Conservation (phyloP, 2,113 vertebrate species). For the Oreocharis arfaki region DNA sequence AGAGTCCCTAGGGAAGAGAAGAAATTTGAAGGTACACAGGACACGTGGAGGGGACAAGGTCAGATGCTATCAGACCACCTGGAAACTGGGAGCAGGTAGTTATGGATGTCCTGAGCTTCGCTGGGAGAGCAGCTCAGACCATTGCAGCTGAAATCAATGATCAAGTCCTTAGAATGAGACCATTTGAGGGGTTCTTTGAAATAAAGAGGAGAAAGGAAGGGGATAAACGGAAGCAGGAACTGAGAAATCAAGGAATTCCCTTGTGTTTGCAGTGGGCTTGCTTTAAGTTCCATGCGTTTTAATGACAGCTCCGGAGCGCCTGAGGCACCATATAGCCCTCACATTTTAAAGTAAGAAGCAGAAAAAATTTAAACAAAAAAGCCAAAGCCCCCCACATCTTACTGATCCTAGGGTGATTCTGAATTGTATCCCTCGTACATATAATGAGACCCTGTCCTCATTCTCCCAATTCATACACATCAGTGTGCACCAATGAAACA, state of each 20-base stretch:
- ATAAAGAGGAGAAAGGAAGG: not conserved
- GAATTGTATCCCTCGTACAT: too few species aligned
- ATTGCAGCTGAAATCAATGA: accelerated
- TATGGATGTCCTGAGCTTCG: not conserved
- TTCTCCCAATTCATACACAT: not conserved
- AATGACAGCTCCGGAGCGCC: not conserved
- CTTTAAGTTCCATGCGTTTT: not conserved
- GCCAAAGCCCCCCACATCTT: not conserved
- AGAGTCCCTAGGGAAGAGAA: not conserved
- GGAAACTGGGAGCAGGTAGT: not conserved
- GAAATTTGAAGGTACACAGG: not conserved
- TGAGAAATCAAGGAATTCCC: not conserved
- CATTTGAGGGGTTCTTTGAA: not conserved
- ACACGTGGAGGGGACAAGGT: not conserved
- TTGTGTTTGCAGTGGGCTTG: not conserved
- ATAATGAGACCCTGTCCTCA: not conserved
- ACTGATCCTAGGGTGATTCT: not conserved
- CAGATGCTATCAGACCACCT: not conserved
- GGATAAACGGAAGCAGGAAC: not conserved
- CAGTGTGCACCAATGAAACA: not conserved
- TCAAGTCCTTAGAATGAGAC: not conserved
- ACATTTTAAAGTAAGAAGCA: not conserved
- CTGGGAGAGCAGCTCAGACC: not conserved
- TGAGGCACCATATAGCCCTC: not conserved
- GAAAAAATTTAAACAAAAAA: not conserved